A percentile compares a stretch with the other conserved stretches of the same genome.
phyloP scores from a whole-genome alignment of 2,888 invertebrate genomes.

The Eilema caniola region DNA sequence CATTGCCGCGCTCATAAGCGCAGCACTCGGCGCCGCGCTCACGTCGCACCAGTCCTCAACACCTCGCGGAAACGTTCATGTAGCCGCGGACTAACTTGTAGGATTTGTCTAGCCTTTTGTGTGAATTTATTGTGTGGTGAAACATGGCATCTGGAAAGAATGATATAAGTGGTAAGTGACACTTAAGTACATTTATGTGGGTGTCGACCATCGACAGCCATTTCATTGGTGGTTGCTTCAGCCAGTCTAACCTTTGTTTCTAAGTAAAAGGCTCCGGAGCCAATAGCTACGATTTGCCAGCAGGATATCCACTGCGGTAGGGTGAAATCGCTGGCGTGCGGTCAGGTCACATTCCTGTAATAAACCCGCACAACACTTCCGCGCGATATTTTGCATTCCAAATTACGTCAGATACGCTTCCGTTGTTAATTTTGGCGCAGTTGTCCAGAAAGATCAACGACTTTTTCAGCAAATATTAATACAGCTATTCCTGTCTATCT shows the following conservation, averaged over 20 bases:
- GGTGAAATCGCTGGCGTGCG: neutral
- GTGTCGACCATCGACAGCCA: neutral
- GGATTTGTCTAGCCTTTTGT: conserved; percentile 48
- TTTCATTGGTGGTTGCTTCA: neutral
- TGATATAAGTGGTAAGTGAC: conserved; percentile 71
- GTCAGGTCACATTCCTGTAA: conserved; percentile 29
- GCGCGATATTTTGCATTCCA: conserved; percentile 42
- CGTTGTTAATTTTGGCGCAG: conserved; percentile 44
- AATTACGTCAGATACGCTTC: conserved; percentile 51
- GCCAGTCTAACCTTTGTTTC: neutral
- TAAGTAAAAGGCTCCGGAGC: neutral
- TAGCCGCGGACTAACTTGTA: conserved; percentile 45
- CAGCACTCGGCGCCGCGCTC: conserved; percentile 66
- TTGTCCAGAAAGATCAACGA: conserved; percentile 33
- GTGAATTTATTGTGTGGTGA: conserved; percentile 55
- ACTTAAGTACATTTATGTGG: neutral
- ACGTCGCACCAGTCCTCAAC: conserved; percentile 54
- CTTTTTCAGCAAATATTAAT: neutral
- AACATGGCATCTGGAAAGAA: conserved; percentile 72
- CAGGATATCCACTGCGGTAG: neutral
- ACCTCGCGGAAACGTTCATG: conserved; percentile 37
- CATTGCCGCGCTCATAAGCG: conserved; percentile 55
- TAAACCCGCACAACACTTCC: conserved; percentile 28
- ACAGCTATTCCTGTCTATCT: neutral
- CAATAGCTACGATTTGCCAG: neutral